Conservation (phyloP, 2,113 vertebrate species). For the Nothocercus nigrocapillus region DNA sequence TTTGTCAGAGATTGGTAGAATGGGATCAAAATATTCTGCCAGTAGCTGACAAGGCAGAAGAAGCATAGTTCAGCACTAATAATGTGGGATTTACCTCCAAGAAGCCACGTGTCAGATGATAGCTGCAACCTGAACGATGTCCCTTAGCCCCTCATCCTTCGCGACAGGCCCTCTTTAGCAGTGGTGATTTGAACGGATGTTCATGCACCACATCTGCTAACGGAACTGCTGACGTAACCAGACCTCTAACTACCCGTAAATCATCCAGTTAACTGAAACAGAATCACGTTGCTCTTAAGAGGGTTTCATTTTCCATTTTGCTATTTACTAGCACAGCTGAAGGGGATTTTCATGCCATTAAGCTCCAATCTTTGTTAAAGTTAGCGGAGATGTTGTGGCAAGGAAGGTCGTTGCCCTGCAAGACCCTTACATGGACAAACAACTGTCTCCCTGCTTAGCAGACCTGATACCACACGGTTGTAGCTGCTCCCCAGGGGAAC, state of each 20-base stretch:
- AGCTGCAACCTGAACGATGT: background rate
- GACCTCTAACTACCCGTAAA: slow-evolving; percentile 17
- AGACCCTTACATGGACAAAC: slow-evolving; percentile 51
- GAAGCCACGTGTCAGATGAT: background rate
- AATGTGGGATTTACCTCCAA: slow-evolving; percentile 29
- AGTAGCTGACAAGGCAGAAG: slow-evolving; percentile 32
- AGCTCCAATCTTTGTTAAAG: slow-evolving; percentile 55
- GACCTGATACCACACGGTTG: slow-evolving; percentile 57
- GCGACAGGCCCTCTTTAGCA: background rate
- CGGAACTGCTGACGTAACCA: background rate
- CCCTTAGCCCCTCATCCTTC: background rate
- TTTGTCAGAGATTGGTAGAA: slow-evolving; percentile 45
- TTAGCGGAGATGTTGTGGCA: slow-evolving; percentile 27
- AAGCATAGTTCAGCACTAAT: slow-evolving; percentile 22
- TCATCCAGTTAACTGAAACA: slow-evolving; percentile 21
- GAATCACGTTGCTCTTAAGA: slow-evolving; percentile 9
- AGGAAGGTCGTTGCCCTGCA: slow-evolving; percentile 3
- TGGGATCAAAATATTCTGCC: background rate
- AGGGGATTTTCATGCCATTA: slow-evolving; percentile 55
- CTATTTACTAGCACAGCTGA: slow-evolving; percentile 62
- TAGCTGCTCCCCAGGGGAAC: slow-evolving; percentile 24
- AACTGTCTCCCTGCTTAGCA: slow-evolving; percentile 29
- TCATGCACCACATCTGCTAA: background rate
- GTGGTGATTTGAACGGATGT: background rate
- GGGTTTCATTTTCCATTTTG: slow-evolving; percentile 60